phyloP scores from a whole-genome alignment of 1,140 invertebrate genomes.

The Aphis gossypii region DNA sequence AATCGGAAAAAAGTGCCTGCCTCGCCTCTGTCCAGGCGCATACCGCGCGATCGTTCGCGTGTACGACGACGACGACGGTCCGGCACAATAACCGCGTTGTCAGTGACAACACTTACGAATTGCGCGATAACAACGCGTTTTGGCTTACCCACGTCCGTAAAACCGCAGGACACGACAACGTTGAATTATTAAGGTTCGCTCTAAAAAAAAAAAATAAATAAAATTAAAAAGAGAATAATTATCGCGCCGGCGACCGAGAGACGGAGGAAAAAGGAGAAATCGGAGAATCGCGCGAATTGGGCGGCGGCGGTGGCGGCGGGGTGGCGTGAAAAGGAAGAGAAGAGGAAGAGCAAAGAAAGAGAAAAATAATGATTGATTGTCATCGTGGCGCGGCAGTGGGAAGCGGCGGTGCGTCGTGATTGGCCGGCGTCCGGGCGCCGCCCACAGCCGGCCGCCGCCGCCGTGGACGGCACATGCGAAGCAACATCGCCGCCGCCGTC shows the following conservation, averaged over 20 bases:
- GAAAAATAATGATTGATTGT: conserved; percentile 51
- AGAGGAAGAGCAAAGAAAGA: background rate
- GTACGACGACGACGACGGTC: too few relatives aligned
- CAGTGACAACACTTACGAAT: background rate
- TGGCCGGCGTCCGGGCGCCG: background rate
- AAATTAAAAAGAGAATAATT: background rate
- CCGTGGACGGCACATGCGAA: background rate
- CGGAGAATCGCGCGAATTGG: background rate
- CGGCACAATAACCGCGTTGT: too few relatives aligned
- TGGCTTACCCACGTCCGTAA: background rate
- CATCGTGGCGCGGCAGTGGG: background rate
- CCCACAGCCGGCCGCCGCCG: background rate
- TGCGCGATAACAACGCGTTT: background rate
- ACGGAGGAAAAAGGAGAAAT: background rate
- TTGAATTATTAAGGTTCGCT: background rate
- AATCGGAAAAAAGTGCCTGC: too few relatives aligned
- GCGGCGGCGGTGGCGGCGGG: background rate
- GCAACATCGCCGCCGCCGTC: background rate
- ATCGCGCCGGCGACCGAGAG: background rate
- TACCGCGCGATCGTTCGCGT: background rate
- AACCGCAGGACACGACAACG: background rate
- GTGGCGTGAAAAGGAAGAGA: background rate
- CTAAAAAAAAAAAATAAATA: background rate
- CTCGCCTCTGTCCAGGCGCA: too few relatives aligned
- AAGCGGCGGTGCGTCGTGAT: background rate